A percentile compares a stretch with the other conserved stretches of the same genome.
Conservation (phyloP, 2,113 vertebrate genomes). For the Prionailurus bengalensis region DNA sequence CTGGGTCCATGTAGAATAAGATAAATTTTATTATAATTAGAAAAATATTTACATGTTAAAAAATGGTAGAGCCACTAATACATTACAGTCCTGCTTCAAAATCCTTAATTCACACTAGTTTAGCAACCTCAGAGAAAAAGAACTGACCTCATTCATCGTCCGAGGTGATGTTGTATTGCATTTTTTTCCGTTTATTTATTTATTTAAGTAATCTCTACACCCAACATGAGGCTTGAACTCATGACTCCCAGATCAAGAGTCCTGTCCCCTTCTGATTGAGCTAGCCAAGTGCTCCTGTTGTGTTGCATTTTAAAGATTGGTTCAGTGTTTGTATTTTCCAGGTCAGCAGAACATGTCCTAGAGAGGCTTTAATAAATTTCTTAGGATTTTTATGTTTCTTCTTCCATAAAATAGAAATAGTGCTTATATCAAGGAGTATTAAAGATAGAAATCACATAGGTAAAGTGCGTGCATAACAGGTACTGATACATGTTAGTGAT, state of each 20-base stretch:
- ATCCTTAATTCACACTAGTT: constrained; percentile 65
- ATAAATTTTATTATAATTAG: constrained; percentile 63
- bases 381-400: constrained; percentile 13
- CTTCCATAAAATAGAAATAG: neutral
- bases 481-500: neutral
- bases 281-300: neutral
- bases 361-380: constrained; percentile 1
- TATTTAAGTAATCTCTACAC: neutral
- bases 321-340: constrained; percentile 52
- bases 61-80: constrained; percentile 37
- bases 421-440: neutral
- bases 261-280: neutral
- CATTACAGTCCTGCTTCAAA: constrained; percentile 63
- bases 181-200: neutral
- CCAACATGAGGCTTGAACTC: neutral
- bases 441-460: neutral
- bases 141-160: constrained; percentile 46
- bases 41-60: constrained; percentile 57
- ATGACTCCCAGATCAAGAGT: neutral
- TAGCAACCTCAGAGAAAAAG: constrained; percentile 50
- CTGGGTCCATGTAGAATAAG: constrained; percentile 34
- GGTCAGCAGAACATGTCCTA: neutral
- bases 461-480: neutral
- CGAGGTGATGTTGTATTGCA: constrained; percentile 32
- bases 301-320: constrained; percentile 65